Evolutionary conservation across 1,140 invertebrate genomes (phyloP).

Genomic region (Latrodectus geometricus): DNA sequence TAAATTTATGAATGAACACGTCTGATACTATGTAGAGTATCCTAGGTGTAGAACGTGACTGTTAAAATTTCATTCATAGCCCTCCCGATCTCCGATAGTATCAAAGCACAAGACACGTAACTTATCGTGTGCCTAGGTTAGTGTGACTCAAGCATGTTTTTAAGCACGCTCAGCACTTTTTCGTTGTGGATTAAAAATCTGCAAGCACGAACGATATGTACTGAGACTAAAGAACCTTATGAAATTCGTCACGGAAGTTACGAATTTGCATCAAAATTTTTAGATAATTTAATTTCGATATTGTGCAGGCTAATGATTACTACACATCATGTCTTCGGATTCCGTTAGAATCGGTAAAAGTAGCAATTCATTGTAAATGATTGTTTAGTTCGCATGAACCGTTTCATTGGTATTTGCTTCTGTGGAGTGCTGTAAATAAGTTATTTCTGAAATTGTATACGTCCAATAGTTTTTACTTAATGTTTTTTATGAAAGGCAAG

Average conservation of each 20-base stretch:
- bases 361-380: no score
- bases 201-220: constrained; percentile 40
- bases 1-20: constrained; percentile 50
- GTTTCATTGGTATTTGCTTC: no score
- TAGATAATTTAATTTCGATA: constrained; percentile 34
- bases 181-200: constrained; percentile 40
- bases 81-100: constrained; percentile 46
- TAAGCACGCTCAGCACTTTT: constrained; percentile 44
- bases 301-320: neutral
- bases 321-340: no score
- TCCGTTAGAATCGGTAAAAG: no score
- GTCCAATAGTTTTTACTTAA: no score
- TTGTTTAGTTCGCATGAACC: no score
- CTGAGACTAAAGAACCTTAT: constrained; percentile 15
- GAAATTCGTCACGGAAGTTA: constrained; percentile 47
- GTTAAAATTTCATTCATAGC: constrained; percentile 54
- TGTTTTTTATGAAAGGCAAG: neutral
- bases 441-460: no score
- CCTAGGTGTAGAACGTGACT: constrained; percentile 45
- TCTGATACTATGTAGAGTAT: constrained; percentile 1
- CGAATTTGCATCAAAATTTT: constrained; percentile 26
- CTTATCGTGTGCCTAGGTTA: constrained; percentile 37
- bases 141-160: constrained; percentile 54
- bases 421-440: no score
- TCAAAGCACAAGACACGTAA: constrained; percentile 48